Evolutionary conservation across 2,888 invertebrate species (phyloP).

Genomic region (Blastobasis adustella): DNA sequence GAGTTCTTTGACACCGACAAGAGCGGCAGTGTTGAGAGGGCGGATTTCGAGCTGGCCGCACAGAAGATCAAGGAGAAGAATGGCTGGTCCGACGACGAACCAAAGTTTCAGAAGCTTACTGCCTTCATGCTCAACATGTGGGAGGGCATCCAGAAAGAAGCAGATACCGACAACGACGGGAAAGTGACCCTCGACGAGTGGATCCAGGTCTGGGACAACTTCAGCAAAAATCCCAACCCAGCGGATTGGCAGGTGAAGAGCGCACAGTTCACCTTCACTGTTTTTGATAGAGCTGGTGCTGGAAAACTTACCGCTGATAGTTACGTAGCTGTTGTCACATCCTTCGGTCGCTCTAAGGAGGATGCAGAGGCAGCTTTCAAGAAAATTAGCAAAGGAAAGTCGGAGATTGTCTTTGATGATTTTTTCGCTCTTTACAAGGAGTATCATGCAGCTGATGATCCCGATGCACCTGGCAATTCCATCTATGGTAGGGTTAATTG

Average conservation of each 20-base stretch:
- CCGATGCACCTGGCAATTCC: slow-evolving; percentile 57
- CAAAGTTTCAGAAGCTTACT: slow-evolving; percentile 82
- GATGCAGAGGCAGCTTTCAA: slow-evolving; percentile 86
- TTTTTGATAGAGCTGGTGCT: slow-evolving; percentile 90
- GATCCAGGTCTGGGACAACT: slow-evolving; percentile 86
- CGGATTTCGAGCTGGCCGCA: slow-evolving; percentile 89
- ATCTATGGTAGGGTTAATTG: slow-evolving; percentile 78
- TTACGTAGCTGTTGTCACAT: slow-evolving; percentile 85
- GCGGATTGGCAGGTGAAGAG: slow-evolving; percentile 87
- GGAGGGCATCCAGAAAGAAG: slow-evolving; percentile 82
- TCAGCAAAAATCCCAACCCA: slow-evolving; percentile 52
- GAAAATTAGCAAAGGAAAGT: slow-evolving; percentile 84
- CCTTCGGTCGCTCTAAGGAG: slow-evolving; percentile 81
- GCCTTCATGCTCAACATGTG: slow-evolving; percentile 70
- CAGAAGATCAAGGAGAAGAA: slow-evolving; percentile 87
- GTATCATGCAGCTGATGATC: slow-evolving; percentile 76
- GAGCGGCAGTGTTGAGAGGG: slow-evolving; percentile 90
- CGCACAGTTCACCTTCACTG: slow-evolving; percentile 89
- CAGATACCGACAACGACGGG: slow-evolving; percentile 85
- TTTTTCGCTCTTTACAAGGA: slow-evolving; percentile 88
- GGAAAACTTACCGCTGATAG: slow-evolving; percentile 84
- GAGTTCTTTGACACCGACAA: slow-evolving; percentile 92
- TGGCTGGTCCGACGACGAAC: slow-evolving; percentile 83
- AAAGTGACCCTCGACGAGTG: slow-evolving; percentile 87
- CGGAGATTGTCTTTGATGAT: slow-evolving; percentile 83